Conservation (phyloP, 30 jellyfish, hydroid and myxozoan genomes). For the Hydractinia symbiolongicarpus region DNA sequence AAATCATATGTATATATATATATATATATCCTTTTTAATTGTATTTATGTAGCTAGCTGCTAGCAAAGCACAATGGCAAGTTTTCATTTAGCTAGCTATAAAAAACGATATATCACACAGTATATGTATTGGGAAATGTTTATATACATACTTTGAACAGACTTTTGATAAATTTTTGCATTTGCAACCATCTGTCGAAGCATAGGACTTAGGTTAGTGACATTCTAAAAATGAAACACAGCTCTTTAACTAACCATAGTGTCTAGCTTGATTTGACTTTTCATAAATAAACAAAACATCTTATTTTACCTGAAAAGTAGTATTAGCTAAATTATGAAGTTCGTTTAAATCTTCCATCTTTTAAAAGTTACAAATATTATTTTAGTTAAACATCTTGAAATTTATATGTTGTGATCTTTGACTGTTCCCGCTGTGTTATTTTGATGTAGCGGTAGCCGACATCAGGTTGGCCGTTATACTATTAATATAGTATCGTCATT, state of each 20-base stretch:
- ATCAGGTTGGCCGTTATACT: too few species aligned
- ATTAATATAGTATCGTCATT: too few species aligned
- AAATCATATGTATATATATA: too few species aligned
- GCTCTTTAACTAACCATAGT: background rate
- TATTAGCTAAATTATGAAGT: slow-evolving; percentile 50
- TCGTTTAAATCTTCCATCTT: slow-evolving; percentile 55
- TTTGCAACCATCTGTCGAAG: slow-evolving; percentile 65
- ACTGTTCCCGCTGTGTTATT: slow-evolving; percentile 16
- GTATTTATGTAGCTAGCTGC: too few species aligned
- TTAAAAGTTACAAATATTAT: background rate
- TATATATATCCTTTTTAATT: too few species aligned
- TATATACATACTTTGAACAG: slow-evolving; percentile 71
- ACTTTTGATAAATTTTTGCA: slow-evolving; percentile 82
- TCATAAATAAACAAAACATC: background rate
- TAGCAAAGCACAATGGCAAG: too few species aligned
- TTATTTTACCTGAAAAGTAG: slow-evolving; percentile 61
- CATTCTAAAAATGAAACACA: slow-evolving; percentile 47
- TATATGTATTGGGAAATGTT: too few species aligned
- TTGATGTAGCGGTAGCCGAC: too few species aligned
- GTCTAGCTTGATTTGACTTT: background rate
- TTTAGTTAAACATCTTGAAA: background rate
- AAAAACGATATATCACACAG: too few species aligned
- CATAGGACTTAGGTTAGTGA: slow-evolving; percentile 62
- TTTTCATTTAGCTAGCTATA: too few species aligned
- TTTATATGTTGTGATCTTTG: slow-evolving; percentile 7